These are phyloP conservation scores for Aselliscus stoliczkanus DNA, from an alignment of 2,797 vertebrate species.

Conservation along the genomic window DNA sequence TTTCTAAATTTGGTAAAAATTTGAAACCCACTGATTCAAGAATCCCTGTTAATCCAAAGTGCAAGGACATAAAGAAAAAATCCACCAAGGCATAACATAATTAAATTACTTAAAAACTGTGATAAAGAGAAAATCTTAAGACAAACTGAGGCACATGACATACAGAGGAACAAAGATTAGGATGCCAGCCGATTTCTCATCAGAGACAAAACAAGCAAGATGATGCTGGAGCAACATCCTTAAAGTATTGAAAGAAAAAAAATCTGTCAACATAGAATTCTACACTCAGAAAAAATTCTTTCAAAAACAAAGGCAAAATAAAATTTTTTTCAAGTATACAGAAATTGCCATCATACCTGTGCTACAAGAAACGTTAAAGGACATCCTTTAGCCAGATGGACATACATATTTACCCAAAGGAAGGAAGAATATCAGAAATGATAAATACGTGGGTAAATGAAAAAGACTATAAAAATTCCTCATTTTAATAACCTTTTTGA, in stretches of 20 bases:
- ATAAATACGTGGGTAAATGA: neutral
- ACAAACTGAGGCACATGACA: neutral
- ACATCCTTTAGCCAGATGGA: neutral
- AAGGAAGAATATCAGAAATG: neutral
- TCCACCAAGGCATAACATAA: neutral
- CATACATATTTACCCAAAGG: neutral
- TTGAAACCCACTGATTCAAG: slow-evolving; percentile 6
- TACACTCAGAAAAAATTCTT: neutral
- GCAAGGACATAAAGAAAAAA: neutral
- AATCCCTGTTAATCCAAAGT: neutral
- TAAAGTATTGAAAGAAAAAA: neutral
- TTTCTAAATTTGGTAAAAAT: neutral
- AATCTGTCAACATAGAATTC: neutral
- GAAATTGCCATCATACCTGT: neutral
- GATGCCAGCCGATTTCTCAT: neutral
- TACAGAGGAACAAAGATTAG: neutral
- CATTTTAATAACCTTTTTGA: neutral
- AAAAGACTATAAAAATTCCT: neutral
- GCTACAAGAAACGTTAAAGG: neutral
- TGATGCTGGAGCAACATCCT: neutral
- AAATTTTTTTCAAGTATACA: neutral
- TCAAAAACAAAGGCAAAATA: neutral
- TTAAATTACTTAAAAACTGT: neutral
- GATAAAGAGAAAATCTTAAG: slow-evolving; percentile 8
- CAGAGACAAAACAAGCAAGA: neutral